Evolutionary conservation across 2,888 invertebrate genomes (phyloP).

Genomic region (Drosophila stalkeri): DNA sequence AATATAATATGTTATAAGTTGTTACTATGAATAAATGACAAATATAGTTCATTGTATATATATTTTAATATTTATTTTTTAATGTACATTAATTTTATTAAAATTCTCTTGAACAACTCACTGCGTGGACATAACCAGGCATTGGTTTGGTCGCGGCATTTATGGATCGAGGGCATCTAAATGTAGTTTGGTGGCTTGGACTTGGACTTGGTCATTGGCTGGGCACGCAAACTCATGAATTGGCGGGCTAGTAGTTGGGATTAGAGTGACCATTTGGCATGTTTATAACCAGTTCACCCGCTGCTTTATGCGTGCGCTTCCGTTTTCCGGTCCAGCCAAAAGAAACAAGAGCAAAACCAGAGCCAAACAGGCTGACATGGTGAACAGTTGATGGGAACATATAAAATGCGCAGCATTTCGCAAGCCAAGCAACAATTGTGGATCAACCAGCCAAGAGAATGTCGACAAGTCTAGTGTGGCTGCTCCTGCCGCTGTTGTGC

Average conservation of each 20-base stretch:
- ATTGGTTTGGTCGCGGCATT: neutral
- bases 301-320: constrained; percentile 42
- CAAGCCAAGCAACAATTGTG: constrained; percentile 37
- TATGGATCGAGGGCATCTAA: constrained; percentile 3
- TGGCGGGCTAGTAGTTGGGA: constrained; percentile 19
- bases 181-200: constrained; percentile 17
- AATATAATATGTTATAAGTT: no score
- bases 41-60: no score
- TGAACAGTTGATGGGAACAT: constrained; percentile 7
- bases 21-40: no score
- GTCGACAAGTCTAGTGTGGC: constrained; percentile 31
- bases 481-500: constrained; percentile 24
- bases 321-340: constrained; percentile 53
- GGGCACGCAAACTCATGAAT: constrained; percentile 10
- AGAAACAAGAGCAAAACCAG: constrained; percentile 7
- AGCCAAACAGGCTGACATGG: constrained; percentile 23
- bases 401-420: constrained; percentile 32
- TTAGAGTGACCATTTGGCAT: constrained; percentile 58
- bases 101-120: neutral
- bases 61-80: neutral
- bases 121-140: neutral
- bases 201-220: constrained; percentile 43
- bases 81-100: neutral
- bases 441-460: constrained; percentile 30
- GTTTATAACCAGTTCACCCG: constrained; percentile 54